Evolutionary conservation across 1,140 invertebrate species (phyloP).

Genomic region (Penaeus japonicus): DNA sequence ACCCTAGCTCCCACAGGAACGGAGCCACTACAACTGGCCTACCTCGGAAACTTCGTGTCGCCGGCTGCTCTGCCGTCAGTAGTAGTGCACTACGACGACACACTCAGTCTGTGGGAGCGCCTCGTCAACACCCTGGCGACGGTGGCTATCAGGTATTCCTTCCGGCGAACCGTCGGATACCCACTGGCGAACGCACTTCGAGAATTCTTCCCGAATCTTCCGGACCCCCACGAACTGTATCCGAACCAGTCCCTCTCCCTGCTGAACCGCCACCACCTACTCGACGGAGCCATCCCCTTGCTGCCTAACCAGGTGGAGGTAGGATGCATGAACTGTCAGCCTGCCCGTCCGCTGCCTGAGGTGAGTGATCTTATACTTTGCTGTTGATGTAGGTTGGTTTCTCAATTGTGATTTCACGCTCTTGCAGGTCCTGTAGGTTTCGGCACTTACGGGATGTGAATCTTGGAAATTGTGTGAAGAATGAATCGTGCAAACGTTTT

Average conservation of each 20-base stretch:
- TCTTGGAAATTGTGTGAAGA: too few species aligned
- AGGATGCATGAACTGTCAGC: slow-evolving; percentile 46
- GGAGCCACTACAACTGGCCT: slow-evolving; percentile 52
- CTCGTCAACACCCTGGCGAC: slow-evolving; percentile 54
- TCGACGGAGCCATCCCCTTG: slow-evolving; percentile 53
- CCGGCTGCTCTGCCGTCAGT: slow-evolving; percentile 51
- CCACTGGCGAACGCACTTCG: slow-evolving; percentile 40
- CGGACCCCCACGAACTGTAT: slow-evolving; percentile 40
- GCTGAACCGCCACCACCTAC: slow-evolving; percentile 50
- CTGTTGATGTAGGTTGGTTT: neutral
- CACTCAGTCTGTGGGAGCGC: slow-evolving; percentile 51
- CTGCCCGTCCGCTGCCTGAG: slow-evolving; percentile 7
- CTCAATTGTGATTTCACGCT: neutral
- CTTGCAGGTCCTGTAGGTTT: neutral
- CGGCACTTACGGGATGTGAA: too few species aligned
- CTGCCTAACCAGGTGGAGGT: slow-evolving; percentile 58
- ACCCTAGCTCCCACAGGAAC: slow-evolving; percentile 43
- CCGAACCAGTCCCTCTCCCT: slow-evolving; percentile 47
- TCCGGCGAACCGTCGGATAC: slow-evolving; percentile 32
- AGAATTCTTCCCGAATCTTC: slow-evolving; percentile 51
- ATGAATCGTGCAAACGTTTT: too few species aligned
- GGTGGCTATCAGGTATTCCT: slow-evolving; percentile 34
- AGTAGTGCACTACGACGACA: slow-evolving; percentile 44
- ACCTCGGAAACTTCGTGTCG: slow-evolving; percentile 53
- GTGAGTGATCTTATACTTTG: neutral